Evolutionary conservation across 1,140 invertebrate genomes (phyloP).

Genomic region (Drosophila serrata): DNA sequence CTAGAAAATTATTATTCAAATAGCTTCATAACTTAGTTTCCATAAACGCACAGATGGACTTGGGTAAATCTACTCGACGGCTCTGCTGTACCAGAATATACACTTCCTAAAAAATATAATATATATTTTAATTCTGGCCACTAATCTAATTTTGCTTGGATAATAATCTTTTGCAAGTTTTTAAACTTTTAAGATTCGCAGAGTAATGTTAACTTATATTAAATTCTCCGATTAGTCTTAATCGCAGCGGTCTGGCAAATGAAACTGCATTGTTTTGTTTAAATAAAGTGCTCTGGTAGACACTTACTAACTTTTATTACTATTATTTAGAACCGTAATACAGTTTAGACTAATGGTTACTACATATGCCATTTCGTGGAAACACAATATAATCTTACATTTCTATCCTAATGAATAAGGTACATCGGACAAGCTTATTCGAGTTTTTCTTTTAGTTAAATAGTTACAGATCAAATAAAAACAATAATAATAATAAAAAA

Average conservation of each 20-base stretch:
- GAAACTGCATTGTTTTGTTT: neutral
- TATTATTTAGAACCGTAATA: slow-evolving; percentile 3
- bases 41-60: too few relatives aligned
- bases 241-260: neutral
- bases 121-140: too few relatives aligned
- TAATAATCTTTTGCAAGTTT: neutral
- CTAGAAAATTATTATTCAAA: too few relatives aligned
- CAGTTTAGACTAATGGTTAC: slow-evolving; percentile 2
- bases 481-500: slow-evolving; percentile 5
- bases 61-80: too few relatives aligned
- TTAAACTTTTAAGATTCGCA: neutral
- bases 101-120: too few relatives aligned
- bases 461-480: neutral
- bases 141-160: too few relatives aligned
- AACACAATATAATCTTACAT: slow-evolving; percentile 8
- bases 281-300: neutral
- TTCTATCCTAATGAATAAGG: slow-evolving; percentile 6
- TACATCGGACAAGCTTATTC: slow-evolving; percentile 6
- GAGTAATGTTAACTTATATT: neutral
- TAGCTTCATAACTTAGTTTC: too few relatives aligned
- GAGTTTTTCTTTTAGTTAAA: neutral
- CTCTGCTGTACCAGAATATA: too few relatives aligned
- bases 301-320: neutral
- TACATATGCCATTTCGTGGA: neutral
- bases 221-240: neutral